Base-by-base conservation (phyloP, 2,888 invertebrate species). In the Lithosia quadra region DNA sequence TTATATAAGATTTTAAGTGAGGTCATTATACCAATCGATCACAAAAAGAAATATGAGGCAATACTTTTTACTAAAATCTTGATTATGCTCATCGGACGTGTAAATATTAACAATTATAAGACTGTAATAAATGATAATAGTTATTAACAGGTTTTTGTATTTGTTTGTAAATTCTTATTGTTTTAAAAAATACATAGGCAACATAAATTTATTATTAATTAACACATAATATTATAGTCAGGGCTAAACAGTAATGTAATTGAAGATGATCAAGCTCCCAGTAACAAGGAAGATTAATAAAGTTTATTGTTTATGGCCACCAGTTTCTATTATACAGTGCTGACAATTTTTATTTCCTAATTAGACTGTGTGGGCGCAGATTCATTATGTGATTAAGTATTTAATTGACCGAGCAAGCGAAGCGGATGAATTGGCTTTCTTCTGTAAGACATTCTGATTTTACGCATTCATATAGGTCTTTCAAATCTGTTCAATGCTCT, bases 241-340 rank as follows among this genome's bases (percentile, higher is more conserved):
- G 68, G 56, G 60, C 56, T 65, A 49, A 34, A 64, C 34, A 69
- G 28, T 59, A 68, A 43, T 60, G 39, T 61, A 53, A 64, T 22
- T 65, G 60, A 63, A 65, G 55, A 43, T 33, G 22, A 58, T 49
- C 60, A 18, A 65, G 43, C 21, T 67, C 53, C 60, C 8, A 11
- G 49, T 49, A 21, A 68, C 68, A 34, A 72, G 81, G 76, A 76
- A 78, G 67, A 75, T 69, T 64, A 70, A 76, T 81, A 80, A 78
- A 76, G 18, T 60, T 43, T 53, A 67, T 63, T 68, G 71, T 80
- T 78, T 74, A 81, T 76, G 60, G 53, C 22, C 55, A 53, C 15
- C 36, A 65, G 64, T 67, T 63, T 68, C 28, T 63, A 13, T 53
- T 56, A 62, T 62, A 34, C 43, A 33, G 53, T 67, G 49, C 67